Evolutionary conservation across 2,113 vertebrate genomes (phyloP).

Genomic region (Phyllostomus hastatus): DNA sequence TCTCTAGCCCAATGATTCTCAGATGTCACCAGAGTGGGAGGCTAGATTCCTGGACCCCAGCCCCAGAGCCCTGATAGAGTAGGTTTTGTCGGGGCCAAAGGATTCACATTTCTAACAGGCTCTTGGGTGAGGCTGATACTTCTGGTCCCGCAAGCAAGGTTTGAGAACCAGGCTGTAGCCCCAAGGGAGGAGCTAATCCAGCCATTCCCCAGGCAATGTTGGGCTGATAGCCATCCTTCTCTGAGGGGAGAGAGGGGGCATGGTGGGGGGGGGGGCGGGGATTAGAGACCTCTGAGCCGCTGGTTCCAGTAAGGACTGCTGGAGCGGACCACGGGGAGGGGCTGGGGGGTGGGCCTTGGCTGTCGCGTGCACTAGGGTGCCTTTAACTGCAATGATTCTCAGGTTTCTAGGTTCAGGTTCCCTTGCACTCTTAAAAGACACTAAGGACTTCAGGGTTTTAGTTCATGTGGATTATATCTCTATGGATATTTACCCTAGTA

Average conservation of each 20-base stretch:
- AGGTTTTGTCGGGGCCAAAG: background rate
- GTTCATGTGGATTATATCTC: background rate
- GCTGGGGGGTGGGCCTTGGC: too few species aligned
- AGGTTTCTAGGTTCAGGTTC: background rate
- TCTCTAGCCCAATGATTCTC: background rate
- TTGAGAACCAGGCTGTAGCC: background rate
- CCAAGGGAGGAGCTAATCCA: background rate
- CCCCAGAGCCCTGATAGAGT: background rate
- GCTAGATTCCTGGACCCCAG: background rate
- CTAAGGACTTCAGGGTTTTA: background rate
- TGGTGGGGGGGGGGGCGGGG: too few species aligned
- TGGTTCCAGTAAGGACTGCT: background rate
- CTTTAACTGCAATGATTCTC: background rate
- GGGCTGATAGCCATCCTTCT: too few species aligned
- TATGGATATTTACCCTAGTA: background rate
- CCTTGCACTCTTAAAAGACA: background rate
- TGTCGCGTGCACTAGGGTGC: accelerated
- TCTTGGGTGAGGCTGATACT: background rate
- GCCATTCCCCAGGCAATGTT: background rate
- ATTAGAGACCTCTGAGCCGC: background rate
- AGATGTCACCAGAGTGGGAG: background rate
- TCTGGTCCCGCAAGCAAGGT: background rate
- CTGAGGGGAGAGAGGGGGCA: too few species aligned
- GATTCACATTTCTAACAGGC: background rate
- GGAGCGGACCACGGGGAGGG: background rate